Base-by-base conservation (phyloP, 2,888 invertebrate species). In the Flexamia atlantica region DNA sequence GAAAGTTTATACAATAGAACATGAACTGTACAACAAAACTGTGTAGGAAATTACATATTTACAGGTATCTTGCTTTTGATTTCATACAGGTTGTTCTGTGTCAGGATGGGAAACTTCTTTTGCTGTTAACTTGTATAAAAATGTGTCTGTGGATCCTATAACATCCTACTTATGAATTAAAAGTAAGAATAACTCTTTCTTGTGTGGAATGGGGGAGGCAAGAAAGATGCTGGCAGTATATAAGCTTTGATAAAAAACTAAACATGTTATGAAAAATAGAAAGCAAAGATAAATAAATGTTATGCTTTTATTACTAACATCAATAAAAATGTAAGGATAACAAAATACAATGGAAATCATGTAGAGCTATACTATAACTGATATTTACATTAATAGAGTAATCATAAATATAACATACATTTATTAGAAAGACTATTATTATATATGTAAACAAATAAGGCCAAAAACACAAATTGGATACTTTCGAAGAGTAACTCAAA, bases 1-100 rank as follows among this genome's bases (percentile, higher is more conserved):
- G 40, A 74, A 74, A n/a, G 17, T 76, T 46, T 50, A 50, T 50
- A 76, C 53, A 50, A 50, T 30, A 76, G 53, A n/a, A 42, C 25
- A 50, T 9, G 50, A 28, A 50, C 53, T 76, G 32, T 76, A 76
- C 76, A 76, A 76, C 25, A 46, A 76, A 76, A 76, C 32, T 25
- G 7, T 76, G 76, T 50, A 20, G 76, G 53, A 76, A 76, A 76
- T 76, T 76, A 76, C 76, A 76, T 76, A 76, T 76, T 46, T 76
- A 76, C 76, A 76, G 25, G 32, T 30, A 14, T 36, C 23, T 72
- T 72, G 42, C 23, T 72, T 72, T 72, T 72, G 72, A 72, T 72
- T 72, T 72, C 12, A 72, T 10, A 30, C n/a, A 72, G 42, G 42
- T 23, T 30, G 32, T 30, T 57, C 57, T 2, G 57, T 57, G 57